Evolutionary conservation across 2,797 vertebrate species (phyloP).

Genomic region (Eulemur coronatus): DNA sequence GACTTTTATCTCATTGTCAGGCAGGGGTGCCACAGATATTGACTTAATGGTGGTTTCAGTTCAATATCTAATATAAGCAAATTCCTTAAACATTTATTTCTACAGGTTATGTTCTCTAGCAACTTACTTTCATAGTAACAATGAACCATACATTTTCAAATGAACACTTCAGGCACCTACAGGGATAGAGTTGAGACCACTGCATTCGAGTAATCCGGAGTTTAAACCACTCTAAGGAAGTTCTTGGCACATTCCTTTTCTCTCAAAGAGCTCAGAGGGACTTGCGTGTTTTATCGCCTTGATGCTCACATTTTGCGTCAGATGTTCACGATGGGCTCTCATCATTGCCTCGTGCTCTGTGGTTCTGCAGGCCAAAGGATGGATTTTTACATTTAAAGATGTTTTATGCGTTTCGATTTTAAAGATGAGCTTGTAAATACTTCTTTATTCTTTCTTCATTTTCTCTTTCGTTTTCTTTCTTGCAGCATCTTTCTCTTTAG

Average conservation of each 20-base stretch:
- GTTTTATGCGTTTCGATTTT: constrained; percentile 39
- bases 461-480: not conserved
- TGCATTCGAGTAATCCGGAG: not conserved
- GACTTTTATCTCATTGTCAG: constrained; percentile 55
- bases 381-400: not conserved
- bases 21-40: constrained; percentile 3
- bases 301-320: not conserved
- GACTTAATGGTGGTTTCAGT: constrained; percentile 39
- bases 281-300: constrained; percentile 29
- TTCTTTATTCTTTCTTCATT: not conserved
- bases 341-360: not conserved
- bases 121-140: constrained; percentile 60
- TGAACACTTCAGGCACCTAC: constrained; percentile 43
- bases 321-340: not conserved
- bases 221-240: constrained; percentile 37
- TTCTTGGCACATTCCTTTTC: not conserved
- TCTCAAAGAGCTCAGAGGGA: constrained; percentile 30
- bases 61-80: constrained; percentile 45
- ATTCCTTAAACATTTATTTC: constrained; percentile 58
- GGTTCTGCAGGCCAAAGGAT: not conserved
- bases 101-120: constrained; percentile 32
- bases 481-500: not conserved
- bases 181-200: constrained; percentile 29
- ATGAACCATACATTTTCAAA: constrained; percentile 3
- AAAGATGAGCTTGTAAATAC: constrained; percentile 38